Evolutionary conservation across 2,888 invertebrate genomes (phyloP).

Genomic region (Drosophila siamana): DNA sequence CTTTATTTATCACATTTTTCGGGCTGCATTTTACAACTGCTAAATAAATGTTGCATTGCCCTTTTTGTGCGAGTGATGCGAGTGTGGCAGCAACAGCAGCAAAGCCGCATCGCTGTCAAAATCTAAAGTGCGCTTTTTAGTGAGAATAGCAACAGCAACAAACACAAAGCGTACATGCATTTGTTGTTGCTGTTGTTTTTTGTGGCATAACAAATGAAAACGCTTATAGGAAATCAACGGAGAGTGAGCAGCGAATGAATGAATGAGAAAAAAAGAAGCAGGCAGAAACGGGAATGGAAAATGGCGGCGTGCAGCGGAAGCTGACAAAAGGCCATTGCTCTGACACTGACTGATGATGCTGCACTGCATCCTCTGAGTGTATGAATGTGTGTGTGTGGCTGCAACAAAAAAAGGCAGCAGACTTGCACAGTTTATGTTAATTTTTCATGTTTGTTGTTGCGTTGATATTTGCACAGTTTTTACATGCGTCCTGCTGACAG

Average conservation of each 20-base stretch:
- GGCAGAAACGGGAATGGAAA: constrained; percentile 30
- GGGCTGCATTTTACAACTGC: background rate
- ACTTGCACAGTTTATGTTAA: constrained; percentile 66
- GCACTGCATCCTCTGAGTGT: constrained; percentile 21
- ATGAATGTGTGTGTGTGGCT: background rate
- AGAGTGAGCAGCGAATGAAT: background rate
- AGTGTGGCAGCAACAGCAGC: constrained; percentile 7
- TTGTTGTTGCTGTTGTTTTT: constrained; percentile 13
- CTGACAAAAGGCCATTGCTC: constrained; percentile 76
- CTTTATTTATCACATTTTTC: background rate
- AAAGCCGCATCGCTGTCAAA: constrained; percentile 21
- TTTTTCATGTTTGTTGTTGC: constrained; percentile 71
- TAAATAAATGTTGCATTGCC: constrained; percentile 7
- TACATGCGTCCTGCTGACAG: constrained; percentile 54
- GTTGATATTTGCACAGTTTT: constrained; percentile 59
- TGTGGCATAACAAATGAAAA: constrained; percentile 39
- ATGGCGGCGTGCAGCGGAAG: constrained; percentile 69
- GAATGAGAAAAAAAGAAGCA: constrained; percentile 1
- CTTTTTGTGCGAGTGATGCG: background rate
- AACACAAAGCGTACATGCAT: background rate
- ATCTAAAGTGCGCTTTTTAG: constrained; percentile 33
- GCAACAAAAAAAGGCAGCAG: constrained; percentile 25
- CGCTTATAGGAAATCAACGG: constrained; percentile 37
- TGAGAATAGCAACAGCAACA: constrained; percentile 23
- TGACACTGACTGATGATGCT: constrained; percentile 82